Conservation (phyloP, 1,140 invertebrate genomes). For the Mactra quadrangularis region DNA sequence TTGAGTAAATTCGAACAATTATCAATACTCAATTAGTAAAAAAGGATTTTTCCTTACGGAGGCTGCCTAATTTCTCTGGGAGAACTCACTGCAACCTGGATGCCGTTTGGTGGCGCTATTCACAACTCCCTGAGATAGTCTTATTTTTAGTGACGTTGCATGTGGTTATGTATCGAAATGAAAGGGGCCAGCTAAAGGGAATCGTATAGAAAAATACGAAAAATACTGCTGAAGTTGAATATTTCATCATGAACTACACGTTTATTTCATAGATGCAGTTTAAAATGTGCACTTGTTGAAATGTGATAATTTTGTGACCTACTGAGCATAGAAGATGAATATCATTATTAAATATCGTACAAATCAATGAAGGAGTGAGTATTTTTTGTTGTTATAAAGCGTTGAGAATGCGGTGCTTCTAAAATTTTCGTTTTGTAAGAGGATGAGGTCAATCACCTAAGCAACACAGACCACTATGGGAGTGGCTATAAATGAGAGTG, state of each 20-base stretch:
- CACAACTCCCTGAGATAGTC: slow-evolving; percentile 15
- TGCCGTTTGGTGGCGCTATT: slow-evolving; percentile 9
- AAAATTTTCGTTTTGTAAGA: too few species aligned
- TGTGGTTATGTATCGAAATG: slow-evolving; percentile 22
- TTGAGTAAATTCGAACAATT: background rate
- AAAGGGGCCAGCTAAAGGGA: slow-evolving; percentile 14
- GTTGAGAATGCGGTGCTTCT: too few species aligned
- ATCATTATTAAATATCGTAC: background rate
- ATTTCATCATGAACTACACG: background rate
- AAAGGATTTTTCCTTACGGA: background rate
- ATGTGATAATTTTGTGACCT: background rate
- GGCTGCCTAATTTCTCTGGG: slow-evolving; percentile 29
- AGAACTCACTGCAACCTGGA: slow-evolving; percentile 34
- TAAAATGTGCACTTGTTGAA: background rate
- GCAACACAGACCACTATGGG: too few species aligned
- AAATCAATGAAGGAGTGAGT: too few species aligned
- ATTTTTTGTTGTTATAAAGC: too few species aligned
- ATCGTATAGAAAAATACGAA: background rate
- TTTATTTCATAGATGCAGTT: background rate
- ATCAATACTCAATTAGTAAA: background rate
- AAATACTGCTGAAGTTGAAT: background rate
- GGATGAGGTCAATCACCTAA: too few species aligned
- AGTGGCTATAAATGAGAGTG: too few species aligned
- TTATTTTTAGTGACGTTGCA: slow-evolving; percentile 35
- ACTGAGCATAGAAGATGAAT: background rate